Conservation (phyloP, 2,113 vertebrate genomes). For the Mesembrinibis cayennensis region DNA sequence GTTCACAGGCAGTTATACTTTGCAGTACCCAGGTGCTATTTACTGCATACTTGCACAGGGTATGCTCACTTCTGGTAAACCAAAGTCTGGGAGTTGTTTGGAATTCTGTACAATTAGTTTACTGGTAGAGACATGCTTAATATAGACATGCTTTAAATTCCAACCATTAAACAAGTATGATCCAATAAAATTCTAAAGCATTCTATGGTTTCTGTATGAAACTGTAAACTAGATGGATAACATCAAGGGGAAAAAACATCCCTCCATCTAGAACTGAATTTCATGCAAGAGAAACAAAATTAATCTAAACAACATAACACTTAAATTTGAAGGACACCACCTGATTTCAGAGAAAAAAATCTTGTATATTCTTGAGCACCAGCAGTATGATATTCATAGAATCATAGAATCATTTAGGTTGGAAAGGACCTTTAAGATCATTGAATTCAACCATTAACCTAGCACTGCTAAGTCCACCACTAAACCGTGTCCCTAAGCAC, state of each 20-base stretch:
- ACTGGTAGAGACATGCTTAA: background rate
- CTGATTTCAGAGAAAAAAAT: background rate
- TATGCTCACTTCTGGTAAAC: background rate
- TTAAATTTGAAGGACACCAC: background rate
- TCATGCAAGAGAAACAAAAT: background rate
- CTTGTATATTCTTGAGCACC: background rate
- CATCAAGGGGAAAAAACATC: background rate
- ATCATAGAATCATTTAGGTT: background rate
- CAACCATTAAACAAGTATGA: background rate
- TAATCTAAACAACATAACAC: background rate
- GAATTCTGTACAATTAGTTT: background rate
- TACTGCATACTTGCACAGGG: background rate
- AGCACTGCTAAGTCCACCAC: background rate
- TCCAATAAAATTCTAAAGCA: background rate
- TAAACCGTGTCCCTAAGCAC: background rate
- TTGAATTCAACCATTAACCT: rapidly evolving
- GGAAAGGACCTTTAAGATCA: background rate
- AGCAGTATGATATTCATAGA: background rate
- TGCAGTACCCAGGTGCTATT: background rate
- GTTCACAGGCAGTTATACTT: background rate
- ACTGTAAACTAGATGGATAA: background rate
- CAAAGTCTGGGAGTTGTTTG: background rate
- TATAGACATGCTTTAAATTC: background rate
- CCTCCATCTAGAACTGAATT: background rate
- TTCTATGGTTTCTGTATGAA: background rate